Evolutionary conservation across 2,113 vertebrate genomes (phyloP).

Genomic region (Nansenia antarctica): DNA sequence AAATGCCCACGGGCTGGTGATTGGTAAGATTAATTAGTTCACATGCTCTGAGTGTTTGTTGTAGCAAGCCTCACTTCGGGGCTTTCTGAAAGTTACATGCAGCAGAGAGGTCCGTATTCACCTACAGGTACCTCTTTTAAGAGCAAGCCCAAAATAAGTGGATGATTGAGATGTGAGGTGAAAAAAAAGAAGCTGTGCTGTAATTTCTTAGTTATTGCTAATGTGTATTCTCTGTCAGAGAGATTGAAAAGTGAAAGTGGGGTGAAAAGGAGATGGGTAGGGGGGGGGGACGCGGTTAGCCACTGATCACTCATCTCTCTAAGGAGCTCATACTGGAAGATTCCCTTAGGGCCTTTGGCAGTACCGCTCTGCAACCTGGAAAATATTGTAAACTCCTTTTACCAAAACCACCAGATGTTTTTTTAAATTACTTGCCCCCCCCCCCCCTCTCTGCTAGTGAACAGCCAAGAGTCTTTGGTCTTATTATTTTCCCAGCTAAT

Average conservation of each 20-base stretch:
- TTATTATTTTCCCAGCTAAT: conserved; percentile 2
- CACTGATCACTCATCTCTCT: neutral
- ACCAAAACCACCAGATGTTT: neutral
- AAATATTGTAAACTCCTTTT: neutral
- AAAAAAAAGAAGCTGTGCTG: conserved; percentile 9
- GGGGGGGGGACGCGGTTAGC: neutral
- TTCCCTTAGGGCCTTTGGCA: neutral
- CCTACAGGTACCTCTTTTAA: conserved; percentile 9
- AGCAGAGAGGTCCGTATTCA: conserved; percentile 26
- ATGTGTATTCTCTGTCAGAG: conserved; percentile 15
- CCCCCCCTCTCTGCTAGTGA: neutral
- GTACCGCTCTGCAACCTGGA: neutral
- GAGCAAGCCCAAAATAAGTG: conserved; percentile 27
- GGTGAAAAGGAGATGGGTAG: conserved; percentile 4
- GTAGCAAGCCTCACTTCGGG: conserved; percentile 35
- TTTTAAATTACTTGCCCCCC: neutral
- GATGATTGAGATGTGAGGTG: conserved; percentile 36
- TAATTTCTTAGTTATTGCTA: conserved; percentile 23
- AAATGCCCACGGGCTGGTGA: conserved; percentile 72
- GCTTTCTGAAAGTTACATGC: conserved; percentile 9
- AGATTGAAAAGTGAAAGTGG: conserved; percentile 29
- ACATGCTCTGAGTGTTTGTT: conserved; percentile 62
- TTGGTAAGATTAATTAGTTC: conserved; percentile 81
- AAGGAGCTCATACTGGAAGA: neutral
- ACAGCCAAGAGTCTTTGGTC: neutral